Percentiles rank a stretch among this genome's conserved stretches.
Conservation (phyloP, 2,888 invertebrate genomes). For the Incurvaria masculella region DNA sequence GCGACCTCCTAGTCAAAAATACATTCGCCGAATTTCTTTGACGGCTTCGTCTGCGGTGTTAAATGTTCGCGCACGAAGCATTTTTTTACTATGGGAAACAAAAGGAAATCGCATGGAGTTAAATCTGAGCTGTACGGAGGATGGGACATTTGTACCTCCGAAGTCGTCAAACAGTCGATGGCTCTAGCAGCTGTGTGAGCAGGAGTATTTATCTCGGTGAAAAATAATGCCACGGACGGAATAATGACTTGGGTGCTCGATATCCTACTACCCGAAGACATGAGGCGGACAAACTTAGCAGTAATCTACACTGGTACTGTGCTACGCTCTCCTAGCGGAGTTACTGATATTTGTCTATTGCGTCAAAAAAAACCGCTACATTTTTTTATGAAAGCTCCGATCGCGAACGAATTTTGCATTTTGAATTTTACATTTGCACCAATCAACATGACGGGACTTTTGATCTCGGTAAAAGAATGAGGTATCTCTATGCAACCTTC, state of each 20-base stretch:
- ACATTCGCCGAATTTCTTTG: not conserved
- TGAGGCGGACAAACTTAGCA: not conserved
- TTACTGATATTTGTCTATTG: not conserved
- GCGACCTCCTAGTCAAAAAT: too few species aligned
- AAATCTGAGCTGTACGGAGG: not conserved
- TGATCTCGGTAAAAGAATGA: constrained; percentile 4
- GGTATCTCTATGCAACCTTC: constrained; percentile 2
- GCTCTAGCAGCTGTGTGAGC: not conserved
- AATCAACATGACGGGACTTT: not conserved
- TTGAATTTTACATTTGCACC: not conserved
- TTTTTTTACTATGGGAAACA: not conserved
- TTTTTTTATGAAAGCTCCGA: not conserved
- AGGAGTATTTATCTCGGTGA: not conserved
- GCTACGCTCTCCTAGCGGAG: not conserved
- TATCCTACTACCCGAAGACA: not conserved
- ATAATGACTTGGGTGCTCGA: not conserved
- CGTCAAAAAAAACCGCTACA: not conserved
- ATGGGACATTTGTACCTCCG: not conserved
- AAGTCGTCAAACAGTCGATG: not conserved
- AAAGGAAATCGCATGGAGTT: not conserved
- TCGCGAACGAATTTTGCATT: constrained; percentile 6
- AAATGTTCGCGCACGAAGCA: not conserved
- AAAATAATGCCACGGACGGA: not conserved
- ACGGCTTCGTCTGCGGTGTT: not conserved
- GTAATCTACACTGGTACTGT: not conserved